Evolutionary conservation across 2,797 vertebrate species (phyloP).

Genomic region (Sebastes miniatus): DNA sequence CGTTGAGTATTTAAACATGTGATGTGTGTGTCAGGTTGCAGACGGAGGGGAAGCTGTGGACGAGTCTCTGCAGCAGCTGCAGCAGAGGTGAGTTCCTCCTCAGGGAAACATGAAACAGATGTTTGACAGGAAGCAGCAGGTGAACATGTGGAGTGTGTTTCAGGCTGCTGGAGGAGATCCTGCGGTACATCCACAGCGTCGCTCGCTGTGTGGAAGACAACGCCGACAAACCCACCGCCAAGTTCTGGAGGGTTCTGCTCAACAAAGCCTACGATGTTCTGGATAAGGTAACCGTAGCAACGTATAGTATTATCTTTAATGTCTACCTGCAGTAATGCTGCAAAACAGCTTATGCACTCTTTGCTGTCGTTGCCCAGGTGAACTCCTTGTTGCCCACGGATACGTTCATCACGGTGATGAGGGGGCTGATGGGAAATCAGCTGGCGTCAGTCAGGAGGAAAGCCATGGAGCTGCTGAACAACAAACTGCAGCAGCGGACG

Average conservation of each 20-base stretch:
- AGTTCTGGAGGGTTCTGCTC: conserved; percentile 96
- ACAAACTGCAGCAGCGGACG: conserved; percentile 88
- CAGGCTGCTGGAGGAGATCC: conserved; percentile 91
- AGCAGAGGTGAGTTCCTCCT: conserved; percentile 86
- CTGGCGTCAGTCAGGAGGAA: conserved; percentile 92
- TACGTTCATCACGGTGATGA: conserved; percentile 90
- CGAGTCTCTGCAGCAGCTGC: conserved; percentile 79
- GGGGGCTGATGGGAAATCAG: conserved; percentile 88
- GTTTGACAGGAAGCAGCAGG: not conserved
- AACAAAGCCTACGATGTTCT: conserved; percentile 92
- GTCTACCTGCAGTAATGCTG: too few species aligned
- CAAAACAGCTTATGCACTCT: too few species aligned
- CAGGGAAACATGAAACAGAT: not conserved
- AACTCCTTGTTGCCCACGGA: conserved; percentile 92
- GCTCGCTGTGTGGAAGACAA: conserved; percentile 90
- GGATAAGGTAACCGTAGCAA: conserved; percentile 86
- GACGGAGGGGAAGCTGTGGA: conserved; percentile 73
- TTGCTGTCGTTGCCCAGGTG: conserved; percentile 76
- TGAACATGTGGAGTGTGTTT: not conserved
- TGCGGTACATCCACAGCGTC: conserved; percentile 87
- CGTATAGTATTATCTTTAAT: too few species aligned
- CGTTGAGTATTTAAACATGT: not conserved
- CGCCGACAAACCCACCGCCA: conserved; percentile 86
- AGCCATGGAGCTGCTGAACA: conserved; percentile 96
- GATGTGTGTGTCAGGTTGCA: conserved; percentile 78